Conservation (phyloP, 2,888 invertebrate genomes). For the Clostera curtula region DNA sequence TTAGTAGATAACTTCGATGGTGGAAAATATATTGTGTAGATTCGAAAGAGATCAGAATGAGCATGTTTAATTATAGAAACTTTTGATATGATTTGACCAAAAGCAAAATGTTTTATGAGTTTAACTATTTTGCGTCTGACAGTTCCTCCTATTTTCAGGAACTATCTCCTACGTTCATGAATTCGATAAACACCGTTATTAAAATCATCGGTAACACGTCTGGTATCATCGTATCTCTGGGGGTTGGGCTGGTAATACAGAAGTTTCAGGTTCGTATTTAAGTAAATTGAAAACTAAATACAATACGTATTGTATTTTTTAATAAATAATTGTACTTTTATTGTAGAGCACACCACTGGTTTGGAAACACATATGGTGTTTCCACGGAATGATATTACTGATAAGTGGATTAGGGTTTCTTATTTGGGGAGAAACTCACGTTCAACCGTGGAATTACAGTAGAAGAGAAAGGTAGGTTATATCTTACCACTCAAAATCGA, state of each 20-base stretch:
- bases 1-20: too few species aligned
- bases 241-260: conserved; percentile 77
- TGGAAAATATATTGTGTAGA: too few species aligned
- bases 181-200: conserved; percentile 82
- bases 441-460: conserved; percentile 55
- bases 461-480: conserved; percentile 10
- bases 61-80: too few species aligned
- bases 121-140: too few species aligned
- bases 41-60: too few species aligned
- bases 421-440: conserved; percentile 52
- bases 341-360: conserved; percentile 40
- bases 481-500: too few species aligned
- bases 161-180: conserved; percentile 83
- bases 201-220: conserved; percentile 82
- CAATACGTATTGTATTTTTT: neutral
- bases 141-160: conserved; percentile 78
- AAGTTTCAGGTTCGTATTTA: conserved; percentile 49
- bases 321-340: conserved; percentile 6
- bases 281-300: neutral
- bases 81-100: too few species aligned
- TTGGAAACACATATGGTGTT: conserved; percentile 66
- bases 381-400: conserved; percentile 48
- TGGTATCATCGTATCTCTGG: conserved; percentile 81
- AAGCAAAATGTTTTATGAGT: too few species aligned
- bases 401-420: conserved; percentile 52